phyloP scores from a whole-genome alignment of 2,888 invertebrate genomes.

The Sarcophaga rosellei region DNA sequence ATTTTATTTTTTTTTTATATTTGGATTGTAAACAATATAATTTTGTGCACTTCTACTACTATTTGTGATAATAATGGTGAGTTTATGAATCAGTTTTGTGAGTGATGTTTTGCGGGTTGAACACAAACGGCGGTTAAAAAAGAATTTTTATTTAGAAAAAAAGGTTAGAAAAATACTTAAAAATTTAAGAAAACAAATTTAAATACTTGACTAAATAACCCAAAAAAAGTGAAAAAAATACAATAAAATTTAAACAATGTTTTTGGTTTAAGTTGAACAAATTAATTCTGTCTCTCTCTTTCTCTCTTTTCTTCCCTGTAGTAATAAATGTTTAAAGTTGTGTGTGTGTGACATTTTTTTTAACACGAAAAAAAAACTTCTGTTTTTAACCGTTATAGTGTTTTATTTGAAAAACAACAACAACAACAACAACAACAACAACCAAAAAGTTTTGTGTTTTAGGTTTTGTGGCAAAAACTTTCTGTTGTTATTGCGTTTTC shows the following conservation, averaged over 20 bases:
- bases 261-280: too few species aligned
- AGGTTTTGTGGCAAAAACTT: not conserved
- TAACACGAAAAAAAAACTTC: too few species aligned
- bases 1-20: not conserved
- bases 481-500: not conserved
- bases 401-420: not conserved
- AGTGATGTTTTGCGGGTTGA: conserved; percentile 66
- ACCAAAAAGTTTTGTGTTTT: not conserved
- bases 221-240: not conserved
- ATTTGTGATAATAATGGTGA: conserved; percentile 66
- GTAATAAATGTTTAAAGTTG: too few species aligned
- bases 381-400: not conserved
- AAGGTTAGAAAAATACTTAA: conserved; percentile 2
- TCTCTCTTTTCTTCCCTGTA: too few species aligned
- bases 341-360: not conserved
- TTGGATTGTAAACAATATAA: conserved; percentile 42
- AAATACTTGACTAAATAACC: not conserved
- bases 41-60: conserved; percentile 19
- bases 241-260: not conserved
- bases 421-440: not conserved
- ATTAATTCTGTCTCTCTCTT: too few species aligned
- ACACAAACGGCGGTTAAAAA: conserved; percentile 54
- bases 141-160: conserved; percentile 8
- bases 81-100: conserved; percentile 66
- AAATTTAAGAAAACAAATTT: not conserved